These are phyloP conservation scores for Caenorhabditis sp. DNA, from an alignment of 2,888 invertebrate genomes.

Conservation along the genomic window DNA sequence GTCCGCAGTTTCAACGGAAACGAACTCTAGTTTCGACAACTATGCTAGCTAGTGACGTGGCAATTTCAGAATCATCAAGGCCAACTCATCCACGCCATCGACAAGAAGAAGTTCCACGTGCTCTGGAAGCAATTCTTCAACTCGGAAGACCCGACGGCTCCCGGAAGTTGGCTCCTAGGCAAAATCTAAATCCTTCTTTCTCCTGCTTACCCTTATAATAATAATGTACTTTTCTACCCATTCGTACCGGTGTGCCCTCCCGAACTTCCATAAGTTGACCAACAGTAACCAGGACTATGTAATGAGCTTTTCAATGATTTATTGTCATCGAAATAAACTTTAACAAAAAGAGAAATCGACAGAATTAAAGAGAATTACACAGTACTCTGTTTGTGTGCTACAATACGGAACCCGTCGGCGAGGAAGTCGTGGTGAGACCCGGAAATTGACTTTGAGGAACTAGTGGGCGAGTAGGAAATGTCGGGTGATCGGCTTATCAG, in stretches of 20 bases:
- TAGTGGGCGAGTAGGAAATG: background rate
- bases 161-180: conserved; percentile 54
- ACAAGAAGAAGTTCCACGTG: conserved; percentile 48
- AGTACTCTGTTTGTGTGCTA: conserved; percentile 29
- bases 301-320: conserved; percentile 32
- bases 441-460: background rate
- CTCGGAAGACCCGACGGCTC: conserved; percentile 43
- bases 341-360: conserved; percentile 1
- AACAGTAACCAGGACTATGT: conserved; percentile 3
- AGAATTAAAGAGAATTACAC: conserved; percentile 23
- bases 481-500: background rate
- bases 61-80: conserved; percentile 51
- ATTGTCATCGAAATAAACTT: conserved; percentile 7
- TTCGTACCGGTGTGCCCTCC: conserved; percentile 39
- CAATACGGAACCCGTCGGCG: conserved; percentile 8
- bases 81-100: conserved; percentile 47
- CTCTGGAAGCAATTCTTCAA: conserved; percentile 59
- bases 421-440: conserved; percentile 24
- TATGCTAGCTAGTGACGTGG: background rate
- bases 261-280: conserved; percentile 1
- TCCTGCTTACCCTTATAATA: background rate
- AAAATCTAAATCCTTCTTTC: conserved; percentile 16
- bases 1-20: background rate
- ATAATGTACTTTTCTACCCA: conserved; percentile 14
- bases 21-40: too few relatives aligned